Conservation (phyloP, 2,888 invertebrate species). For the Caenorhabditis japonica region DNA sequence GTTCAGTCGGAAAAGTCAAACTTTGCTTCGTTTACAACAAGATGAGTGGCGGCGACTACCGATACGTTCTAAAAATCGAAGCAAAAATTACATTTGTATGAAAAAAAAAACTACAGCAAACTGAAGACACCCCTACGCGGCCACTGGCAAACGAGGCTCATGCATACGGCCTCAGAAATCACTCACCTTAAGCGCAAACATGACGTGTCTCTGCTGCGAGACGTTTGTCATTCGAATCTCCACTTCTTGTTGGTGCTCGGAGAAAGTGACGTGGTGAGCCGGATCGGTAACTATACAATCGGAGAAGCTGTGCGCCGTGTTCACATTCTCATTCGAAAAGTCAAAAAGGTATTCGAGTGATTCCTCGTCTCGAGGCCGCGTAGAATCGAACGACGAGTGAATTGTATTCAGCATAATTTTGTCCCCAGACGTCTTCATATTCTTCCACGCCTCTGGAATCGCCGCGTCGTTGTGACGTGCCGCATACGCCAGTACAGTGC, state of each 20-base stretch:
- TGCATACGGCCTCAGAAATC: no score
- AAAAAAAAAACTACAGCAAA: no score
- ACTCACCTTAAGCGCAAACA: constrained; percentile 45
- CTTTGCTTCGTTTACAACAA: no score
- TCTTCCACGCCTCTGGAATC: constrained; percentile 27
- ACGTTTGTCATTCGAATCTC: constrained; percentile 34
- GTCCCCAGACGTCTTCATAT: neutral
- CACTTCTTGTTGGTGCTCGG: neutral
- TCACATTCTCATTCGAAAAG: neutral
- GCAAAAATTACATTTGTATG: no score
- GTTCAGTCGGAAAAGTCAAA: no score
- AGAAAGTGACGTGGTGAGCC: constrained; percentile 19
- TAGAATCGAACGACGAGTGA: constrained; percentile 18
- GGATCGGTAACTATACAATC: constrained; percentile 31
- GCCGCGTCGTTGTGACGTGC: constrained; percentile 23
- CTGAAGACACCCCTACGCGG: no score
- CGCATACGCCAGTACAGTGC: constrained; percentile 38
- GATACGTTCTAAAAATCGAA: no score
- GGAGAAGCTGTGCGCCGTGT: constrained; percentile 34
- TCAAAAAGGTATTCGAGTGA: constrained; percentile 16
- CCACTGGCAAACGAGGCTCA: no score
- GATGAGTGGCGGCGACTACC: no score
- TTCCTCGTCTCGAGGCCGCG: constrained; percentile 30
- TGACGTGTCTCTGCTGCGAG: constrained; percentile 16
- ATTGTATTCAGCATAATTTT: constrained; percentile 10